Conservation (phyloP, 2,797 vertebrate species). For the Eidolon dupreanum region DNA sequence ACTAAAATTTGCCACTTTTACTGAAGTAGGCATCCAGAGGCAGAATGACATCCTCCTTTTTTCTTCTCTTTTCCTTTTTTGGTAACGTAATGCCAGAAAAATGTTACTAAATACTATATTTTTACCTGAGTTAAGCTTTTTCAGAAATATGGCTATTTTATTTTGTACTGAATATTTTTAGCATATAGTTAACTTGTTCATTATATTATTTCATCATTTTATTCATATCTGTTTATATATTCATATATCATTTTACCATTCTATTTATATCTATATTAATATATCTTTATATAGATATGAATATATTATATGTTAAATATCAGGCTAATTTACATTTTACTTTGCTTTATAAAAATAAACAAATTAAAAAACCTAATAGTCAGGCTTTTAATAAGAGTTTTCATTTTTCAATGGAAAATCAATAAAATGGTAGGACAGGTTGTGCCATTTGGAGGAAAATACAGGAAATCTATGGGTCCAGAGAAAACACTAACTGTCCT, state of each 20-base stretch:
- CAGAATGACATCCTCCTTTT: background rate
- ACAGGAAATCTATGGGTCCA: background rate
- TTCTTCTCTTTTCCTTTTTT: background rate
- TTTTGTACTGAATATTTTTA: background rate
- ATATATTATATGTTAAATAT: background rate
- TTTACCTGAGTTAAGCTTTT: background rate
- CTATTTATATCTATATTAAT: background rate
- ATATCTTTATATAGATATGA: background rate
- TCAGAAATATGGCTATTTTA: background rate
- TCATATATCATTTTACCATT: background rate
- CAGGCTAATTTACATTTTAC: background rate
- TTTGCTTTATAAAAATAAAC: constrained; percentile 6
- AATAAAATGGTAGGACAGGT: background rate
- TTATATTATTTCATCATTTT: background rate
- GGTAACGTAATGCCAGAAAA: background rate
- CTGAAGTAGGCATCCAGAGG: background rate
- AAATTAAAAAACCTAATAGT: background rate
- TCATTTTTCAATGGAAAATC: background rate
- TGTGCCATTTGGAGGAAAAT: background rate
- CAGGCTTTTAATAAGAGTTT: background rate
- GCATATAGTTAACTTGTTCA: background rate
- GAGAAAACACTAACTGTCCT: background rate
- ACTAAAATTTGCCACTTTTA: background rate
- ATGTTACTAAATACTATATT: background rate
- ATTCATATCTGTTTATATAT: background rate